These are phyloP conservation scores for Gallinago nigripennis DNA, from an alignment of 2,797 vertebrate genomes.

Conservation along the genomic window DNA sequence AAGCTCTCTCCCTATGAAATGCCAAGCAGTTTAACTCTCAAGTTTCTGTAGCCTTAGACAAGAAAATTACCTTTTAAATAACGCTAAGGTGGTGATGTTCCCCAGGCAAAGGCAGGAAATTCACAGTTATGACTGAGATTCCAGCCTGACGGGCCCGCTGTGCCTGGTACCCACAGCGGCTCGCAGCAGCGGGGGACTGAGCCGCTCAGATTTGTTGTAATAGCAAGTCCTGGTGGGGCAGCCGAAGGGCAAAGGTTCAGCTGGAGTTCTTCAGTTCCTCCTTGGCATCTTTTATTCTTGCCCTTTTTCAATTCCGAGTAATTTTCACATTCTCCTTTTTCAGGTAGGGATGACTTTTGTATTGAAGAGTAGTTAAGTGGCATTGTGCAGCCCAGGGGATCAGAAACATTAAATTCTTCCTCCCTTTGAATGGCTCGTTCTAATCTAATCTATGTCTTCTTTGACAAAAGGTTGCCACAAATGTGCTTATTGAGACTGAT, in stretches of 20 bases:
- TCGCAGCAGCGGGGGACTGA: neutral
- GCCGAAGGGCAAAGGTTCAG: neutral
- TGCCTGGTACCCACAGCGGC: neutral
- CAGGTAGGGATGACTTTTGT: fast-evolving
- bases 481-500: neutral
- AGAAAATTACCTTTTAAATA: constrained; percentile 55
- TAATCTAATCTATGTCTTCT: neutral
- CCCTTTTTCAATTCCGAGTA: neutral
- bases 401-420: neutral
- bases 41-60: constrained; percentile 38
- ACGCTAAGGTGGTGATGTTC: constrained; percentile 1
- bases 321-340: neutral
- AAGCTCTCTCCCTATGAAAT: constrained; percentile 48
- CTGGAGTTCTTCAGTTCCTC: neutral
- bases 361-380: neutral
- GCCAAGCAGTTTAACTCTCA: constrained; percentile 67
- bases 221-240: neutral
- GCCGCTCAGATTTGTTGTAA: neutral
- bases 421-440: neutral
- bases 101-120: constrained; percentile 39
- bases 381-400: neutral
- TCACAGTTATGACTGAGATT: neutral
- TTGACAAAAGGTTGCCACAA: neutral
- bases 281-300: neutral
- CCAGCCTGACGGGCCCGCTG: neutral